These are phyloP conservation scores for Callaeas wilsoni DNA, from an alignment of 2,113 vertebrate genomes.

Conservation along the genomic window DNA sequence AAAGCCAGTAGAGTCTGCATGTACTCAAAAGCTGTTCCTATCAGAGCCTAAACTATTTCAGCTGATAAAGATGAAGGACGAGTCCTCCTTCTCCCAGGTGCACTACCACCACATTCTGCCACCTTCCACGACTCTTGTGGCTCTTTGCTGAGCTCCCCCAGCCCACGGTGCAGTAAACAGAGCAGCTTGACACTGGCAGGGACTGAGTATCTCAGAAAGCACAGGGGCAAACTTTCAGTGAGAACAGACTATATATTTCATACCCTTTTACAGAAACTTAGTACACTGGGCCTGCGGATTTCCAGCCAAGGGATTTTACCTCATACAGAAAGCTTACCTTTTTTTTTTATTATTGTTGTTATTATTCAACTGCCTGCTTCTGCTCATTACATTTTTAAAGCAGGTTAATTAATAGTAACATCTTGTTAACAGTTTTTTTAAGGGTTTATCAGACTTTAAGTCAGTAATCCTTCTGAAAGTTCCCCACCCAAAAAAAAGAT, in stretches of 20 bases:
- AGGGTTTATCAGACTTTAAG: background rate
- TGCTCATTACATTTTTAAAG: background rate
- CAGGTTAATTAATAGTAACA: background rate
- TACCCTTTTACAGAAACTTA: background rate
- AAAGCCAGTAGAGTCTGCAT: background rate
- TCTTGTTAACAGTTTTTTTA: background rate
- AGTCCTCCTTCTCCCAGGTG: background rate
- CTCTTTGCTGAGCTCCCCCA: background rate
- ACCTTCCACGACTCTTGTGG: background rate
- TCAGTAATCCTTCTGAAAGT: background rate
- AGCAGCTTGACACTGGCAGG: background rate
- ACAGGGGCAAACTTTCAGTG: background rate
- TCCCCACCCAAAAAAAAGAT: accelerated
- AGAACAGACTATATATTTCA: background rate
- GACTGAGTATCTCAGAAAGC: background rate
- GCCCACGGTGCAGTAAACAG: background rate
- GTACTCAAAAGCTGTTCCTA: background rate
- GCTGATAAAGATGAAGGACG: background rate
- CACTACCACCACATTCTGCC: background rate
- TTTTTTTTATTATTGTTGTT: background rate
- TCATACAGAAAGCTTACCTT: background rate
- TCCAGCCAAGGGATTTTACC: background rate
- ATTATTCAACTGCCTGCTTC: background rate
- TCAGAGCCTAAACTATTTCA: background rate
- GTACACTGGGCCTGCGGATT: background rate